These are phyloP conservation scores for Pangasius larnaudii DNA, from an alignment of 2,797 vertebrate genomes.

Conservation along the genomic window DNA sequence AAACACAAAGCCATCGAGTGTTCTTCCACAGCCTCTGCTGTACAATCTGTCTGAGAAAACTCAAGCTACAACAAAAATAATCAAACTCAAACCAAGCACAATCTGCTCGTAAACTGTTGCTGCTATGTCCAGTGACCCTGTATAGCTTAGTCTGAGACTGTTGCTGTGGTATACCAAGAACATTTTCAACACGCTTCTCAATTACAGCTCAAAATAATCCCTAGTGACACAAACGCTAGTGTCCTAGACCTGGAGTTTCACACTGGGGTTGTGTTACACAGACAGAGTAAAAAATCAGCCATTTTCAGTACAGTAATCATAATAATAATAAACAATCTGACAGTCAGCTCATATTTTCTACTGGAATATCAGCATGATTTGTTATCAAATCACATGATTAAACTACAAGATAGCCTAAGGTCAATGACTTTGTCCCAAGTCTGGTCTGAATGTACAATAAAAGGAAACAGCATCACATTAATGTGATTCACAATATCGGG, in stretches of 20 bases:
- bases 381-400: slow-evolving; percentile 4
- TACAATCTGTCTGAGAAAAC: slow-evolving; percentile 47
- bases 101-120: slow-evolving; percentile 46
- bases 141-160: slow-evolving; percentile 53
- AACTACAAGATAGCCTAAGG: background rate
- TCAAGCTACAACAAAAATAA: slow-evolving; percentile 47
- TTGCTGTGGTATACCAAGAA: slow-evolving; percentile 52
- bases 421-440: background rate
- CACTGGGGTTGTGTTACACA: slow-evolving; percentile 41
- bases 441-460: slow-evolving; percentile 14
- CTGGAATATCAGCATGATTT: background rate
- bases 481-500: slow-evolving; percentile 40
- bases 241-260: slow-evolving; percentile 40
- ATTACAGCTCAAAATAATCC: slow-evolving; percentile 63
- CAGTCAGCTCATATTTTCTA: background rate
- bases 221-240: slow-evolving; percentile 45
- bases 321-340: slow-evolving; percentile 2
- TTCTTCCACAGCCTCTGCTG: slow-evolving; percentile 38
- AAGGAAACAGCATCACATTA: slow-evolving; percentile 6
- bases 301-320: slow-evolving; percentile 17
- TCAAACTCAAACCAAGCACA: slow-evolving; percentile 19
- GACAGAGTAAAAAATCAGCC: slow-evolving; percentile 39
- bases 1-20: slow-evolving; percentile 39
- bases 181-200: slow-evolving; percentile 57
- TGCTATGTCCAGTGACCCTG: slow-evolving; percentile 38